phyloP scores from a whole-genome alignment of 2,888 invertebrate species.

The Drymonia ruficornis region DNA sequence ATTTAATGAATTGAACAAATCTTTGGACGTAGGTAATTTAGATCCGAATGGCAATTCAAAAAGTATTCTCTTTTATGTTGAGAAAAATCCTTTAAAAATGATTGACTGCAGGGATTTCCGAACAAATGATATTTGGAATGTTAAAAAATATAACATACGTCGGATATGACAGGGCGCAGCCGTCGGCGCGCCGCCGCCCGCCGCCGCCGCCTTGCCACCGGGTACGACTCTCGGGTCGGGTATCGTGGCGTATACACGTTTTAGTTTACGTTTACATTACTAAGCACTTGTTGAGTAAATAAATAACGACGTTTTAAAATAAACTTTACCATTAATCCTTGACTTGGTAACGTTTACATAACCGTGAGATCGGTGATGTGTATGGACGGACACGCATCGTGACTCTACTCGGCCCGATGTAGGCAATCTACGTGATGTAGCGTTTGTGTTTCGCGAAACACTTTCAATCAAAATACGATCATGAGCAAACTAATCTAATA shows the following conservation, averaged over 20 bases:
- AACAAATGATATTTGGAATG: constrained; percentile 45
- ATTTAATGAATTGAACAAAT: constrained; percentile 23
- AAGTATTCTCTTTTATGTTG: not conserved
- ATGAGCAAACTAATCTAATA: too few species aligned
- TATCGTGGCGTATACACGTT: constrained; percentile 52
- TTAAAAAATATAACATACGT: constrained; percentile 55
- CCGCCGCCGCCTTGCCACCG: constrained; percentile 51
- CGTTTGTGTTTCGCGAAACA: not conserved
- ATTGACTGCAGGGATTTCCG: constrained; percentile 34
- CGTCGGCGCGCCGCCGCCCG: constrained; percentile 39
- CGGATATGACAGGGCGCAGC: constrained; percentile 51
- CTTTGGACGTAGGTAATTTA: not conserved
- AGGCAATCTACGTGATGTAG: not conserved
- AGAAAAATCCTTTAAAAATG: constrained; percentile 13
- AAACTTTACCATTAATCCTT: constrained; percentile 77
- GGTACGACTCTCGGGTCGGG: constrained; percentile 56
- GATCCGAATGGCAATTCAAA: too few species aligned
- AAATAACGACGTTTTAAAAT: constrained; percentile 78
- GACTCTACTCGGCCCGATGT: constrained; percentile 14
- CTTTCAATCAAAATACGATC: not conserved
- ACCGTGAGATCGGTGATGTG: constrained; percentile 63
- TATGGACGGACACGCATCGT: constrained; percentile 35
- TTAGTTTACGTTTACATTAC: constrained; percentile 76
- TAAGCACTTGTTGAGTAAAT: constrained; percentile 81
- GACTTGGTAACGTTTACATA: constrained; percentile 73